Percentiles rank a stretch among this genome's conserved stretches.
phyloP scores from a whole-genome alignment of 64 coral and sea anemone species.

The Montipora efflorescens region DNA sequence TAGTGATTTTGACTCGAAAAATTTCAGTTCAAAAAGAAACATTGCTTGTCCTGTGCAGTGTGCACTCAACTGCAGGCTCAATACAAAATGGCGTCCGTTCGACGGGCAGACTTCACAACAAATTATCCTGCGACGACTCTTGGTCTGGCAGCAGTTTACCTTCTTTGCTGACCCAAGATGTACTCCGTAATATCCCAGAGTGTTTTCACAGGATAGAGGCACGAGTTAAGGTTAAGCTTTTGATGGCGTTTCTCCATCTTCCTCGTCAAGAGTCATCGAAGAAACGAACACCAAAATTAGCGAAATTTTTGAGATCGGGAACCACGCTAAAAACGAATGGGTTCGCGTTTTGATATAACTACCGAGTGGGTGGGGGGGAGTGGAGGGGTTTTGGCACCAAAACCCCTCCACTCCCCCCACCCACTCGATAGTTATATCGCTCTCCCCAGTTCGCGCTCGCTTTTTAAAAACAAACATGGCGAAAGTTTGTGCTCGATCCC shows the following conservation, averaged over 20 bases:
- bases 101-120: slow-evolving; percentile 95
- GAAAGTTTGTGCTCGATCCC: no score
- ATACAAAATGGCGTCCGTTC: slow-evolving; percentile 86
- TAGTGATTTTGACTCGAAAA: no score
- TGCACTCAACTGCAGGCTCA: neutral
- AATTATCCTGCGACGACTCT: slow-evolving; percentile 95
- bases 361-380: no score
- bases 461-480: no score
- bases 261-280: slow-evolving; percentile 86
- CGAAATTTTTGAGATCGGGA: slow-evolving; percentile 99
- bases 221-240: slow-evolving; percentile 91
- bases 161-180: slow-evolving; percentile 89
- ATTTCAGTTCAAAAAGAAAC: no score
- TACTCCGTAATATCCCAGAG: slow-evolving; percentile 94
- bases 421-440: no score
- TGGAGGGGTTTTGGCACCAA: no score
- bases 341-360: no score
- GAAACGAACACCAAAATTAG: slow-evolving; percentile 87
- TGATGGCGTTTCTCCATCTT: slow-evolving; percentile 98
- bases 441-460: no score
- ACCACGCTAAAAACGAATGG: slow-evolving; percentile 93
- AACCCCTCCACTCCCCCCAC: no score
- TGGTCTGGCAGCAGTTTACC: slow-evolving; percentile 96
- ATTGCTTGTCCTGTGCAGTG: neutral
- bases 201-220: slow-evolving; percentile 96